These are phyloP conservation scores for Drosophila insularis DNA, from an alignment of 1,140 invertebrate species.

Conservation along the genomic window DNA sequence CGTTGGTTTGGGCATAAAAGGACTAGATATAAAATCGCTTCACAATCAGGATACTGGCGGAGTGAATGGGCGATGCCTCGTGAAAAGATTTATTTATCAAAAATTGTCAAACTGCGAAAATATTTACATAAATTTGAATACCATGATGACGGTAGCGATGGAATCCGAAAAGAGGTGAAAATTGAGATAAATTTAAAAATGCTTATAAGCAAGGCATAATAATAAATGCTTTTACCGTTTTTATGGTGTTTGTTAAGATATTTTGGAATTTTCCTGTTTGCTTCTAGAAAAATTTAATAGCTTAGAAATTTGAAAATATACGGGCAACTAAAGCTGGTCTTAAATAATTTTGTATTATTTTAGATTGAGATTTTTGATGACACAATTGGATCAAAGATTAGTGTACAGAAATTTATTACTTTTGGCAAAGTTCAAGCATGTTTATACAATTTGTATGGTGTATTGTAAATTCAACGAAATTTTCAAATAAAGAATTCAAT, in stretches of 20 bases:
- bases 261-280: no score
- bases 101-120: constrained; percentile 4
- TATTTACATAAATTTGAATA: not conserved
- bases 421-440: no score
- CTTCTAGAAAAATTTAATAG: not conserved
- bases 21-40: no score
- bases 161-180: not conserved
- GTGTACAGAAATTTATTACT: no score
- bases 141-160: not conserved
- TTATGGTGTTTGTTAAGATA: not conserved
- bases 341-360: no score
- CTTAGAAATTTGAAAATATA: no score
- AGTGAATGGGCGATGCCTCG: not conserved
- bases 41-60: not conserved
- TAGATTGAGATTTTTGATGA: no score
- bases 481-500: no score
- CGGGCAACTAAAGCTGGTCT: no score
- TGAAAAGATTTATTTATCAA: constrained; percentile 4
- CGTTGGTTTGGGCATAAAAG: not conserved
- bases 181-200: not conserved
- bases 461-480: no score
- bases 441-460: no score
- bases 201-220: not conserved
- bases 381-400: no score
- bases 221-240: not conserved